A percentile compares a stretch with the other conserved stretches of the same genome.
Conservation (phyloP, 2,888 invertebrate genomes). For the Camptogramma bilineatum region DNA sequence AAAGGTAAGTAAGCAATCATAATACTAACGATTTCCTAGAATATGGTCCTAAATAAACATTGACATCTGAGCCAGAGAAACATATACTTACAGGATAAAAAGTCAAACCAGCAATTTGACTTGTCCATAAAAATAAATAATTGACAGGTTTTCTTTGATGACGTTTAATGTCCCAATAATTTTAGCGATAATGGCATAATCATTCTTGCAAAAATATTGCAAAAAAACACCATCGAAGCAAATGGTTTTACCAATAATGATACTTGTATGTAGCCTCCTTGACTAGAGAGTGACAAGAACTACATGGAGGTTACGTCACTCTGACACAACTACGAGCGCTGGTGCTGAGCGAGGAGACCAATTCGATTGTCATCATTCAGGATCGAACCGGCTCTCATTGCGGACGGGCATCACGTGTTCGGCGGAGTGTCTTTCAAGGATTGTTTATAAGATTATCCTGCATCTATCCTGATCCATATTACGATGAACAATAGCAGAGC, state of each 20-base stretch:
- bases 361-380: too few species aligned
- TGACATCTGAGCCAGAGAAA: background rate
- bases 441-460: too few species aligned
- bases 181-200: background rate
- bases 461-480: too few species aligned
- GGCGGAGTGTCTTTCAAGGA: too few species aligned
- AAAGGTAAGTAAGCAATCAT: background rate
- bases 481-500: too few species aligned
- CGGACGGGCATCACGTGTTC: too few species aligned
- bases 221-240: slow-evolving; percentile 10
- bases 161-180: slow-evolving; percentile 5
- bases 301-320: too few species aligned
- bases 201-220: background rate
- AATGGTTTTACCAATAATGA: slow-evolving; percentile 7
- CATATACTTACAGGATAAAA: background rate
- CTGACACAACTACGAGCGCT: too few species aligned
- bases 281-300: too few species aligned
- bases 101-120: background rate
- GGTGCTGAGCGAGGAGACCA: too few species aligned
- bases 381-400: too few species aligned
- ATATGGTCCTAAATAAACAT: slow-evolving; percentile 6
- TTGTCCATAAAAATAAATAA: background rate
- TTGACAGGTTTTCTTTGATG: background rate
- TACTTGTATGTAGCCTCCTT: too few species aligned
- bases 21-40: slow-evolving; percentile 2